Evolutionary conservation across 2,113 vertebrate species (phyloP).

Genomic region (Clinocottus analis): DNA sequence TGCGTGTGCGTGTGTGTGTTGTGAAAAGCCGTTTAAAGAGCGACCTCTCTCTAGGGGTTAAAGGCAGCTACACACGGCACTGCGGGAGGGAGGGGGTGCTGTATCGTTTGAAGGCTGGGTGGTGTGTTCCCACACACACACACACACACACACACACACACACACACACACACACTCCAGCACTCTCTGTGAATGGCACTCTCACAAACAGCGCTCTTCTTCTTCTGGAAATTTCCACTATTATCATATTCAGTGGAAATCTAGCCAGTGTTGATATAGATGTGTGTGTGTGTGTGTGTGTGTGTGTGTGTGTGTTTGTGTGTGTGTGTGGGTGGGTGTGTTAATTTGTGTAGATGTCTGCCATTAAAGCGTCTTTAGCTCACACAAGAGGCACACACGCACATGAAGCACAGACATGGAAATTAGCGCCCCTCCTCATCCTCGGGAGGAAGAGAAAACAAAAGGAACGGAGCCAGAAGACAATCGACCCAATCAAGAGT

Average conservation of each 20-base stretch:
- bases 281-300: background rate
- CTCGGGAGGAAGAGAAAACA: slow-evolving; percentile 66
- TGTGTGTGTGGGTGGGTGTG: slow-evolving; percentile 4
- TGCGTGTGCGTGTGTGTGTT: slow-evolving; percentile 15
- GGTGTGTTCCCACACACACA: slow-evolving; percentile 16
- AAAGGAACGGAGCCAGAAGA: too few relatives aligned
- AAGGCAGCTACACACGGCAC: slow-evolving; percentile 28
- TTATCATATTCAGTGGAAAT: slow-evolving; percentile 27
- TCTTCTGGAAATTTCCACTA: slow-evolving; percentile 36
- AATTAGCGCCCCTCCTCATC: slow-evolving; percentile 47
- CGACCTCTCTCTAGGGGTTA: slow-evolving; percentile 29
- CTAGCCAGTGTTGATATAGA: background rate
- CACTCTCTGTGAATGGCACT: slow-evolving; percentile 16
- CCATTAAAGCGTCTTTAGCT: slow-evolving; percentile 53
- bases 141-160: slow-evolving; percentile 12
- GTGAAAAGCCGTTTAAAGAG: slow-evolving; percentile 41
- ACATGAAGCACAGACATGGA: slow-evolving; percentile 46
- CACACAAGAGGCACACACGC: slow-evolving; percentile 9
- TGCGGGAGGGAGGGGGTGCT: slow-evolving; percentile 31
- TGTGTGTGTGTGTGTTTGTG: slow-evolving; percentile 19
- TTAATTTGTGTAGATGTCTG: too few relatives aligned
- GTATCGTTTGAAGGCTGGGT: slow-evolving; percentile 44
- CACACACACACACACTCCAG: background rate
- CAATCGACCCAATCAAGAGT: slow-evolving; percentile 80
- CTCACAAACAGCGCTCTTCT: background rate